Evolutionary conservation across 2,797 vertebrate species (phyloP).

Genomic region (Pterois miles): DNA sequence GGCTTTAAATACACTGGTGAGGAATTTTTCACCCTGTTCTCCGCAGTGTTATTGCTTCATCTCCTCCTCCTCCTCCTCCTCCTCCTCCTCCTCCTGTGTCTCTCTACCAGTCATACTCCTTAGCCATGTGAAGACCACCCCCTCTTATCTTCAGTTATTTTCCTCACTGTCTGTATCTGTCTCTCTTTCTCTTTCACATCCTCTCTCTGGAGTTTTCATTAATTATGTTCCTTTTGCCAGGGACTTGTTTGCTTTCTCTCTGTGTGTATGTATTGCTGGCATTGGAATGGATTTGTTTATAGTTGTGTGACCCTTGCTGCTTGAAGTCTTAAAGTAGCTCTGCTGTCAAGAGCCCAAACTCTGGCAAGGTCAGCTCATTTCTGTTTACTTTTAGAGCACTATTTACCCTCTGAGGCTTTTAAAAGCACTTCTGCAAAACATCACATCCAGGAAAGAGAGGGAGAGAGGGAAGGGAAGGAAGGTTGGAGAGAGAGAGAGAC

Average conservation of each 20-base stretch:
- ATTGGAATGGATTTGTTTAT: constrained; percentile 89
- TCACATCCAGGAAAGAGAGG: constrained; percentile 83
- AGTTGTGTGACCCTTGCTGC: constrained; percentile 89
- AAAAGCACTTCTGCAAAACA: constrained; percentile 93
- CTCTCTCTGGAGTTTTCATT: constrained; percentile 75
- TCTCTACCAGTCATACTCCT: constrained; percentile 51
- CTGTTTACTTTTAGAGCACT: constrained; percentile 94
- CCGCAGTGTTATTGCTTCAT: constrained; percentile 71
- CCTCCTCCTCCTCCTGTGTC: constrained; percentile 50
- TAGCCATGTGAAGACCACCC: constrained; percentile 50
- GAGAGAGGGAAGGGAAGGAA: constrained; percentile 43
- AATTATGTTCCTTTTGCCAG: constrained; percentile 76
- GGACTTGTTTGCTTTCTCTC: constrained; percentile 76
- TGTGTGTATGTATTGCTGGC: constrained; percentile 77
- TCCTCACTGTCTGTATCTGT: constrained; percentile 64
- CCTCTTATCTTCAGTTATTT: constrained; percentile 37
- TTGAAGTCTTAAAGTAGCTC: constrained; percentile 91
- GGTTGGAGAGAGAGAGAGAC: constrained; percentile 57
- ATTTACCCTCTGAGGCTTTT: constrained; percentile 94
- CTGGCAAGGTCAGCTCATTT: constrained; percentile 94
- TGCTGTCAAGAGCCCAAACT: constrained; percentile 92
- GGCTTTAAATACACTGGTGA: constrained; percentile 87
- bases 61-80: constrained; percentile 56
- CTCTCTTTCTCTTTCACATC: constrained; percentile 64
- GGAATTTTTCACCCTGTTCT: constrained; percentile 80